A percentile compares a stretch with the other conserved stretches of the same genome.
Conservation (phyloP, 2,888 invertebrate species). For the Julus scanicus region DNA sequence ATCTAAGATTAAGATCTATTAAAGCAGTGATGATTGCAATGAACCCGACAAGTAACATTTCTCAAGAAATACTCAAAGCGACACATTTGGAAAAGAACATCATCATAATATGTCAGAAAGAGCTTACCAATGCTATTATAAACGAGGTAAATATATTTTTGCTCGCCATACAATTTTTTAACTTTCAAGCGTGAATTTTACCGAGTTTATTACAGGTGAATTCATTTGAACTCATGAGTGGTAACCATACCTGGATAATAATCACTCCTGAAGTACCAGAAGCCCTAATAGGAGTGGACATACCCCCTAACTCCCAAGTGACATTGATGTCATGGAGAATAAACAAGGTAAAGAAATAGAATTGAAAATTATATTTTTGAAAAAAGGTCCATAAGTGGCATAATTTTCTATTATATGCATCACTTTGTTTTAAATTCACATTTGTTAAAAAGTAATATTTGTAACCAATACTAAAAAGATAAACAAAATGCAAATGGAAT, state of each 20-base stretch:
- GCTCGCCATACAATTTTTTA: background rate
- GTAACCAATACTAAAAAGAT: no score
- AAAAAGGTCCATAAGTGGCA: no score
- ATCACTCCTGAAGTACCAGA: background rate
- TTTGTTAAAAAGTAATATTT: no score
- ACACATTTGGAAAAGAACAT: background rate
- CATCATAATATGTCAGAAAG: slow-evolving; percentile 11
- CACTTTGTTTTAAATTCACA: no score
- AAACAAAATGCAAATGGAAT: no score
- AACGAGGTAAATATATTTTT: background rate
- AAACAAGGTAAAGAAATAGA: background rate
- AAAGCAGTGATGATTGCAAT: background rate
- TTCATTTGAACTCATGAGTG: background rate
- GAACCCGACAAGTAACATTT: background rate
- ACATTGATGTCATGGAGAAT: slow-evolving; percentile 6
- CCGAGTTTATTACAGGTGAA: background rate
- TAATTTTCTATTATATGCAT: no score
- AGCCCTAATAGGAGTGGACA: slow-evolving; percentile 9
- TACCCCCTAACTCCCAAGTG: slow-evolving; percentile 48
- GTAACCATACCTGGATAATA: slow-evolving; percentile 48
- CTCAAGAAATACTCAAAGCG: background rate
- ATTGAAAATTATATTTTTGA: no score
- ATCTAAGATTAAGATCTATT: background rate
- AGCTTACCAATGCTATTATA: slow-evolving; percentile 20
- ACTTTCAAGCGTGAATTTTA: background rate